These are phyloP conservation scores for Adelognathus sp. DNA, from an alignment of 2,888 invertebrate species.

Conservation along the genomic window DNA sequence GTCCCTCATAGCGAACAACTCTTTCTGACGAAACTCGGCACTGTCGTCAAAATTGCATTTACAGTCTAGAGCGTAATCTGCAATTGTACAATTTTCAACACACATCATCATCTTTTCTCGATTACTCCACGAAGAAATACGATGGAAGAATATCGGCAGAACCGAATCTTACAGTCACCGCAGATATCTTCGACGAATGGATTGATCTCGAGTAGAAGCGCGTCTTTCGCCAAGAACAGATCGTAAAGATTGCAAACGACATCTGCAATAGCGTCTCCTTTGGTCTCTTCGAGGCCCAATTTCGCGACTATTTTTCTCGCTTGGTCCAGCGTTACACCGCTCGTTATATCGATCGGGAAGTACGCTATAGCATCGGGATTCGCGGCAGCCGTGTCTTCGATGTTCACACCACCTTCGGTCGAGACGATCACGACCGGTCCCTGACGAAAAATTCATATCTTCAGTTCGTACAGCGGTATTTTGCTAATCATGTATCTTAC, in stretches of 20 bases:
- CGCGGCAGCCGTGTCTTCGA: conserved; percentile 97
- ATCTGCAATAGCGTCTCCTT: conserved; percentile 86
- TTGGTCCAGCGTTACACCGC: conserved; percentile 89
- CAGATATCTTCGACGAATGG: conserved; percentile 96
- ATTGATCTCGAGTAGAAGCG: conserved; percentile 95
- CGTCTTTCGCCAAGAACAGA: conserved; percentile 93
- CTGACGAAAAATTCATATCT: conserved; percentile 81
- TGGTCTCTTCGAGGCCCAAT: conserved; percentile 88
- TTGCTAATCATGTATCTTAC: background rate
- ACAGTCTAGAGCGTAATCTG: conserved; percentile 96
- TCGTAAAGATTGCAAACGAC: conserved; percentile 93
- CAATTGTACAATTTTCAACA: conserved; percentile 59
- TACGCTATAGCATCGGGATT: conserved; percentile 95
- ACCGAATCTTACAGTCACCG: conserved; percentile 85
- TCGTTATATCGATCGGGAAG: conserved; percentile 92
- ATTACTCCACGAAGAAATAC: background rate
- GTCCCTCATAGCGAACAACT: conserved; percentile 91
- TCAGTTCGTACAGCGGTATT: conserved; percentile 56
- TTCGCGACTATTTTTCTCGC: conserved; percentile 87
- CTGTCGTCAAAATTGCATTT: conserved; percentile 98
- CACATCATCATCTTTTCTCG: background rate
- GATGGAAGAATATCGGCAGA: background rate
- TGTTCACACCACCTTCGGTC: conserved; percentile 97
- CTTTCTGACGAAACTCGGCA: conserved; percentile 94
- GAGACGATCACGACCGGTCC: conserved; percentile 98